These are phyloP conservation scores for Nomada fucata DNA, from an alignment of 2,888 invertebrate species.

Conservation along the genomic window DNA sequence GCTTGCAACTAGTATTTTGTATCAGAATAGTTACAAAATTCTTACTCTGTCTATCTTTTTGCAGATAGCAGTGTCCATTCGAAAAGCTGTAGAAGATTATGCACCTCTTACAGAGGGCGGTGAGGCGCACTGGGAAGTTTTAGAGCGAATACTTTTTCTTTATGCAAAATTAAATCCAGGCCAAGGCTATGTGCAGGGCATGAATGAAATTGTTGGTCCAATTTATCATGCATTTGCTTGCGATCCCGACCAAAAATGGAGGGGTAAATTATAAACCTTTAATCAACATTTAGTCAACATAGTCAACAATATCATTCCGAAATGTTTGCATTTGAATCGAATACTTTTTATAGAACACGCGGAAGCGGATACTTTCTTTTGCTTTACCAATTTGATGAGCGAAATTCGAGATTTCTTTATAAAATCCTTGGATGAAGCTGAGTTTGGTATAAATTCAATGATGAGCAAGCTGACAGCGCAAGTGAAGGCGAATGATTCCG, in stretches of 20 bases:
- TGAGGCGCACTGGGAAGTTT: conserved; percentile 99
- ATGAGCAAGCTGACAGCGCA: conserved; percentile 93
- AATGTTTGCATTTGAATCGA: background rate
- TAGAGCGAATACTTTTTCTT: conserved; percentile 97
- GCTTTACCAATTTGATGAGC: conserved; percentile 98
- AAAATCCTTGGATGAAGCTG: conserved; percentile 96
- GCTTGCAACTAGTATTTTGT: background rate
- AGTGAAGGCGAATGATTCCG: conserved; percentile 91
- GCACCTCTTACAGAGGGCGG: conserved; percentile 94
- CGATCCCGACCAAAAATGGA: conserved; percentile 91
- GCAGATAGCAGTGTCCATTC: conserved; percentile 89
- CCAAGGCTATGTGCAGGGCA: conserved; percentile 98
- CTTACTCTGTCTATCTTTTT: conserved; percentile 37
- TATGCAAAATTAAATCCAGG: conserved; percentile 99
- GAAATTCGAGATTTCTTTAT: conserved; percentile 99
- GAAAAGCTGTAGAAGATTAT: conserved; percentile 92
- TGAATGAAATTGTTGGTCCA: conserved; percentile 99
- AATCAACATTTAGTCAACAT: background rate
- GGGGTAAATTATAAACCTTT: conserved; percentile 86
- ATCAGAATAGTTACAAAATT: background rate
- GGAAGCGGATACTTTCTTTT: conserved; percentile 99
- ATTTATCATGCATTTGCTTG: conserved; percentile 98
- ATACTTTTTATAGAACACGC: conserved; percentile 89
- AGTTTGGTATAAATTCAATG: conserved; percentile 95
- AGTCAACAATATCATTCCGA: background rate